These are phyloP conservation scores for Tetrax tetrax DNA, from an alignment of 2,113 vertebrate genomes.

Conservation along the genomic window DNA sequence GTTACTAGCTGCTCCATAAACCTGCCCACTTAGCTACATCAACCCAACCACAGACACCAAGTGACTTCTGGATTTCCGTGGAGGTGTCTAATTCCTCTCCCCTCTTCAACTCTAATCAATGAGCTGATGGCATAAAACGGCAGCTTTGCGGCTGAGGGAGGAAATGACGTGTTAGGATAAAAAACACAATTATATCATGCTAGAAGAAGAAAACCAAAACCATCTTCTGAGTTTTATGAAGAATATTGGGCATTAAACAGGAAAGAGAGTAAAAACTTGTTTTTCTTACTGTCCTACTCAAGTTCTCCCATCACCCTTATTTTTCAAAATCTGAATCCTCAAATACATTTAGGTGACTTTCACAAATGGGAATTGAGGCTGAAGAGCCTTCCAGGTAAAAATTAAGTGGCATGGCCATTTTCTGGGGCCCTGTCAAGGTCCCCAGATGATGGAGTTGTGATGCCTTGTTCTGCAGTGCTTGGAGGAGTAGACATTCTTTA, in stretches of 20 bases:
- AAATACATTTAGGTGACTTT: background rate
- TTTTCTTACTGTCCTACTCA: background rate
- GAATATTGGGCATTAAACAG: background rate
- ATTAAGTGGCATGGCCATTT: background rate
- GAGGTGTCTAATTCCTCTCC: background rate
- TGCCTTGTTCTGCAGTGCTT: background rate
- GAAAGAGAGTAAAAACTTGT: background rate
- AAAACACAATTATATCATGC: background rate
- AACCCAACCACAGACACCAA: background rate
- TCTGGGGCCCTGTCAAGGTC: background rate
- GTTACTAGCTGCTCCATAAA: background rate
- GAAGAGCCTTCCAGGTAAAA: background rate
- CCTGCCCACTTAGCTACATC: background rate
- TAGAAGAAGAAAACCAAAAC: background rate
- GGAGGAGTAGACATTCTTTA: background rate
- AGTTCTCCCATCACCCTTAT: background rate
- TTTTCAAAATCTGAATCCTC: background rate
- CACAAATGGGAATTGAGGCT: background rate
- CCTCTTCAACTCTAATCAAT: background rate
- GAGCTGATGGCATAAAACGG: background rate
- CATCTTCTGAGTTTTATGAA: background rate
- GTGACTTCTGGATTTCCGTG: background rate
- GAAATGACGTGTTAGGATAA: background rate
- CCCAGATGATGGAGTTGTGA: background rate
- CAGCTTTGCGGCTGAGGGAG: rapidly evolving